A percentile compares a stretch with the other conserved stretches of the same genome.
phyloP scores from a whole-genome alignment of 2,888 invertebrate genomes.

The Alitta virens region DNA sequence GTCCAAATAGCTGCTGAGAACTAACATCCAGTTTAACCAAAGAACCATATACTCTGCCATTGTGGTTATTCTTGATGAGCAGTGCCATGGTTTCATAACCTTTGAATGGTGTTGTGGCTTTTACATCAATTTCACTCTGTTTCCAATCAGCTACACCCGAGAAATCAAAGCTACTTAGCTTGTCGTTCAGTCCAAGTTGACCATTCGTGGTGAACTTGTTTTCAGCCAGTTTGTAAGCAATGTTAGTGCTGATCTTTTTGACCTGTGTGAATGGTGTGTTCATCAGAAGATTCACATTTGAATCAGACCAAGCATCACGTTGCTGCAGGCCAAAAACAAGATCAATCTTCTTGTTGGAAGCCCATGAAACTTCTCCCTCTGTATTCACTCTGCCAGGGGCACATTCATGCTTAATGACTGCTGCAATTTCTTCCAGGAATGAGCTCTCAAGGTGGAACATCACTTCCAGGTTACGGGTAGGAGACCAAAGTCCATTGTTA shows the following conservation, averaged over 20 bases:
- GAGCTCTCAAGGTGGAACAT: neutral
- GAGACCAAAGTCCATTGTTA: neutral
- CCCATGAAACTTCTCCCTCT: slow-evolving; percentile 20
- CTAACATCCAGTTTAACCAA: neutral
- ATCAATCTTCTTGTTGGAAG: slow-evolving; percentile 5
- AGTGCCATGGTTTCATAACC: too few relatives aligned
- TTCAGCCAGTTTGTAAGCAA: too few relatives aligned
- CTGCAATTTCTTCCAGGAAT: neutral
- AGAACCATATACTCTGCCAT: neutral
- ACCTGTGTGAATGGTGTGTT: neutral
- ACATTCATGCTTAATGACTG: neutral
- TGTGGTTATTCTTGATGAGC: neutral
- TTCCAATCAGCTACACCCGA: neutral
- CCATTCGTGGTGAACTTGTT: too few relatives aligned
- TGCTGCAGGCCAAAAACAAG: neutral
- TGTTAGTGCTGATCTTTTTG: neutral
- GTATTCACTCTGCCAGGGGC: neutral
- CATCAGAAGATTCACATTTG: neutral
- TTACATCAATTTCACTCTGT: too few relatives aligned
- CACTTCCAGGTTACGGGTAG: neutral
- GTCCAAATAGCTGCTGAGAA: slow-evolving; percentile 12
- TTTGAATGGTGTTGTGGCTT: too few relatives aligned
- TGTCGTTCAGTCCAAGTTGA: too few relatives aligned
- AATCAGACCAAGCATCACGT: neutral
- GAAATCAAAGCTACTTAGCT: neutral